Conservation (phyloP, 2,888 invertebrate species). For the Gymnosoma rotundatum region DNA sequence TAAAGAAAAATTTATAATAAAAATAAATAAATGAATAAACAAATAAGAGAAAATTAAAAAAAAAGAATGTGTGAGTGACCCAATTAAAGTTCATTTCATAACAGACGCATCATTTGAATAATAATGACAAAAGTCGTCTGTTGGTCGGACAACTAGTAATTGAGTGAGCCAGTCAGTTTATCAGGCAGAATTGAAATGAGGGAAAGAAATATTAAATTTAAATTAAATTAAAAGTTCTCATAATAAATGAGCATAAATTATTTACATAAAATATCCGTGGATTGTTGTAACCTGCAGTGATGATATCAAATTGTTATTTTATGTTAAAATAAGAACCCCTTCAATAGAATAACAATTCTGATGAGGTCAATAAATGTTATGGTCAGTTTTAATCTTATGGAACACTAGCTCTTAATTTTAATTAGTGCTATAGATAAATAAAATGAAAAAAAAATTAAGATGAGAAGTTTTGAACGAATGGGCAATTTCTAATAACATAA, state of each 20-base stretch:
- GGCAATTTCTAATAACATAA: too few relatives aligned
- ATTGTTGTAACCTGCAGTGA: too few relatives aligned
- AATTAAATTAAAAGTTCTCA: conserved; percentile 20
- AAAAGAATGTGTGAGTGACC: conserved; percentile 10
- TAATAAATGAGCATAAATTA: neutral
- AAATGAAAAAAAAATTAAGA: too few relatives aligned
- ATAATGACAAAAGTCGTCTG: conserved; percentile 11
- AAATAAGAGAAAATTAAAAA: neutral
- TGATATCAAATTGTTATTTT: too few relatives aligned
- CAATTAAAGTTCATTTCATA: conserved; percentile 34
- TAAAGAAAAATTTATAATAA: conserved; percentile 24
- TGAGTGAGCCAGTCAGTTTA: neutral
- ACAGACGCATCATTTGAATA: conserved; percentile 38
- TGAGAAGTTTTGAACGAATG: too few relatives aligned
- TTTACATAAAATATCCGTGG: too few relatives aligned
- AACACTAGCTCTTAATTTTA: too few relatives aligned
- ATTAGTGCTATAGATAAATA: too few relatives aligned
- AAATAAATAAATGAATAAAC: conserved; percentile 27
- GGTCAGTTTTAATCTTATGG: too few relatives aligned
- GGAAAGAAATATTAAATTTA: conserved; percentile 22
- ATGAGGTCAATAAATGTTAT: too few relatives aligned
- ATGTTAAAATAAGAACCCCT: too few relatives aligned
- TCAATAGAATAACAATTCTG: too few relatives aligned
- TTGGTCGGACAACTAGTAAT: conserved; percentile 9
- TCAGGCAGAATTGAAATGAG: neutral